Evolutionary conservation across 2,888 invertebrate genomes (phyloP), one percentile per base, ranked within the genome.

Genomic region (Rhingia campestris): DNA sequence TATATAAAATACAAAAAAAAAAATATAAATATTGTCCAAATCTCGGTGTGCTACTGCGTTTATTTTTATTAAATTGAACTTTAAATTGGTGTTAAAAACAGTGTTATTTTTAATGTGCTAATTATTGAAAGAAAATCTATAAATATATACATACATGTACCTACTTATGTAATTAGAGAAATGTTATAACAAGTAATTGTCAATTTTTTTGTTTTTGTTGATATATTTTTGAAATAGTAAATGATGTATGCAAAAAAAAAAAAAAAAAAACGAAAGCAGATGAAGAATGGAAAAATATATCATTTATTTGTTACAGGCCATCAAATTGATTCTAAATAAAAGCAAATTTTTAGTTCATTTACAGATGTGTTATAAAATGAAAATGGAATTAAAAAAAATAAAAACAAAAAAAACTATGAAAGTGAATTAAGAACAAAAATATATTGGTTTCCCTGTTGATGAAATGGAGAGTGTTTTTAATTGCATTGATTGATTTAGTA

Each of bases 361-460:
- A 69, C 39, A 64, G 53, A 74, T 54, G 59, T 51, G 14, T 80
- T 67, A 56, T 43, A 64, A 33, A 41, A 22, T 22, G 0, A 61
- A 56, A 66, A 84, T 86, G 87, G 81, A 87, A 87, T 86, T 88
- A 88, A 88, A 88, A 87, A 37, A 88, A 88, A 88, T 43, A 88
- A 88, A 88, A 86, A 86, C 86, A 86, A 88, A 86, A 79, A n/a
- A 67, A 76, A 59, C 66, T 67, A 66, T 90, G 90, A 90, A 90
- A 92, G 89, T 63, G 67, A 86, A 86, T 91, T 91, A 92, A 93
- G 92, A 87, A 86, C 87, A 88, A 88, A 87, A 87, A 7, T 39
- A 47, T 88, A 89, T 88, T 88, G 91, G 91, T 91, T 91, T 91
- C 91, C 88, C 88, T 89, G 89, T 89, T 89, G 87, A 88, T 87